Conservation (phyloP, 2,888 invertebrate genomes). For the Rhogogaster chlorosoma region DNA sequence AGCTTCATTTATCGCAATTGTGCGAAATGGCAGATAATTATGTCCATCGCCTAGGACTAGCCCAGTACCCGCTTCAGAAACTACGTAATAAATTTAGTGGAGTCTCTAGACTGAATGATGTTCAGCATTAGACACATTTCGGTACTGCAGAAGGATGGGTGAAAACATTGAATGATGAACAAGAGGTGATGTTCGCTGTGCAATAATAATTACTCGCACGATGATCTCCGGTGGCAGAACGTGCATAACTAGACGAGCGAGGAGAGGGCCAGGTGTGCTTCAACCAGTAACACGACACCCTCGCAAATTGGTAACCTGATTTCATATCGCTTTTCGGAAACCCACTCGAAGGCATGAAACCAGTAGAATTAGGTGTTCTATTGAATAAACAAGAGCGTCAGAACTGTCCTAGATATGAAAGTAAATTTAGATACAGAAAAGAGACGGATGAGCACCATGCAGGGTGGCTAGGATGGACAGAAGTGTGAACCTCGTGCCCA, state of each 20-base stretch:
- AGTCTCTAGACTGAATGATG: neutral
- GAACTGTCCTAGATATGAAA: neutral
- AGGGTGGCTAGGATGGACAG: constrained; percentile 13
- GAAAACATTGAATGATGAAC: neutral
- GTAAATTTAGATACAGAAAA: constrained; percentile 27
- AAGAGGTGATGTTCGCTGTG: neutral
- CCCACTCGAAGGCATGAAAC: neutral
- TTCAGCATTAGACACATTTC: neutral
- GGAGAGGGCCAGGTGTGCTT: constrained; percentile 41
- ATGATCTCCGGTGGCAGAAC: constrained; percentile 5
- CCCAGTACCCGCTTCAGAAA: neutral
- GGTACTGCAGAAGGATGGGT: neutral
- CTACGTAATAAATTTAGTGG: neutral
- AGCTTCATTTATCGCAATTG: neutral
- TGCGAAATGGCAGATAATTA: neutral
- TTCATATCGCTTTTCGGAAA: constrained; percentile 19
- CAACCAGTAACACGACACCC: constrained; percentile 39
- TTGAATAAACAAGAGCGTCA: neutral
- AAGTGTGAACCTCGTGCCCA: constrained; percentile 58
- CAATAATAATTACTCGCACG: constrained; percentile 16
- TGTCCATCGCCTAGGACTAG: neutral
- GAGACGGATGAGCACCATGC: constrained; percentile 38
- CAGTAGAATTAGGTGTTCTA: neutral
- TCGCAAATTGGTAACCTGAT: constrained; percentile 49
- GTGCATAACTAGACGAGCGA: constrained; percentile 5